Base-by-base conservation (phyloP, 2,888 invertebrate genomes). In the Lasioglossum vierecki region DNA sequence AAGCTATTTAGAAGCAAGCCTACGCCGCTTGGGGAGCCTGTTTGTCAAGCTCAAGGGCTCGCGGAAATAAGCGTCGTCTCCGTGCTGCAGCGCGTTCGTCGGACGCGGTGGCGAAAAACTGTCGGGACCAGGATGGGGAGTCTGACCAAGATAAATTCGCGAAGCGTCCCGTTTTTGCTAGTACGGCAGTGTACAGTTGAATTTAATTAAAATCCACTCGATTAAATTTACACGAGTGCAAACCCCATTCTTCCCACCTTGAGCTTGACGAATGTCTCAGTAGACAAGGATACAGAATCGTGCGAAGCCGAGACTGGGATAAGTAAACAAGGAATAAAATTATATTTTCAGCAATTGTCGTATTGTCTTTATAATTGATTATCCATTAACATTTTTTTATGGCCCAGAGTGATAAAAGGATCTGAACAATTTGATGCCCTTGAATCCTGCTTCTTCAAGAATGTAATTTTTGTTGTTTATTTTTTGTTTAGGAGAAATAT, bases 101-200 rank as follows among this genome's bases (percentile, higher is more conserved):
- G 35, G 35, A 22, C 41, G n/a, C 22, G 26, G 5, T 9, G 57
- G 41, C 9, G 13, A n/a, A 53, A 72, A 46, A 76, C n/a, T 18
- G 46, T 26, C 44, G 39, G 6, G 6, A 13, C 26, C 46, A n/a
- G 15, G 9, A 72, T 26, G 39, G 11, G 13, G 9, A 72, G 15
- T 30, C 44, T 0, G 71, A 71, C 35, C 44, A 41, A 74, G 73
- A 70, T 70, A 49, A 73, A 82, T 74, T 82, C 57, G 63, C 57
- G 39, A 26, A n/a, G 30, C 57, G 57, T 68, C 60, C 49, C 13
- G 15, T 15, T 76, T 46, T 9, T 60, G 9, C 30, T 74, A 13
- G 76, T 72, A n/a, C 9, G 1, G 3, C 30, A 4, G 4, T n/a
- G n/a, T n/a, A n/a, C n/a, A 57, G n/a, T 57, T 4, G 11, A 57